Conservation (phyloP, 2,888 invertebrate species). For the Helicoverpa assulta region DNA sequence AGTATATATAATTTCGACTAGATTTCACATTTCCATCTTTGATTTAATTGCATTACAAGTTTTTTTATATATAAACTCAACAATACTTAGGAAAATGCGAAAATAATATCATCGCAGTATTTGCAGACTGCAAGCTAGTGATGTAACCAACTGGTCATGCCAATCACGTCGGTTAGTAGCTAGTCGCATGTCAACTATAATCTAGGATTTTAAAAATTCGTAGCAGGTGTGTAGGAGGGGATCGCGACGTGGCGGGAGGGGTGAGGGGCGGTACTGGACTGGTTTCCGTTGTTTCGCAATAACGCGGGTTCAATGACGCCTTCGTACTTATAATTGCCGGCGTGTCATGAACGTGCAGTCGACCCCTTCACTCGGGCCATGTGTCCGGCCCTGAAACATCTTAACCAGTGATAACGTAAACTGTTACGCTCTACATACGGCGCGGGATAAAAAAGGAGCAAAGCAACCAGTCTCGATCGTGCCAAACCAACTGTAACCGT, state of each 20-base stretch:
- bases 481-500: conserved; percentile 45
- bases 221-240: conserved; percentile 81
- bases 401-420: conserved; percentile 54
- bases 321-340: conserved; percentile 84
- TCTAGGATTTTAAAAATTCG: conserved; percentile 90
- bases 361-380: conserved; percentile 77
- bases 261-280: conserved; percentile 76
- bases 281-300: conserved; percentile 90
- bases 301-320: conserved; percentile 89
- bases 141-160: conserved; percentile 81
- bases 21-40: no score
- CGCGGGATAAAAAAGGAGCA: conserved; percentile 51
- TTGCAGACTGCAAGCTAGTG: conserved; percentile 73
- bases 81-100: conserved; percentile 14
- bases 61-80: conserved; percentile 7
- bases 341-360: conserved; percentile 82
- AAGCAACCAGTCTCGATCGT: conserved; percentile 35
- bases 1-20: neutral
- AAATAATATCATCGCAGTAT: conserved; percentile 43
- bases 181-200: conserved; percentile 87
- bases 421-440: conserved; percentile 59
- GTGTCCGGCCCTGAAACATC: conserved; percentile 56
- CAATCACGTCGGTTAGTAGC: conserved; percentile 79
- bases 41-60: neutral
- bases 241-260: conserved; percentile 57